Conservation (phyloP, 2,113 vertebrate species). For the Tragelaphus imberbis region DNA sequence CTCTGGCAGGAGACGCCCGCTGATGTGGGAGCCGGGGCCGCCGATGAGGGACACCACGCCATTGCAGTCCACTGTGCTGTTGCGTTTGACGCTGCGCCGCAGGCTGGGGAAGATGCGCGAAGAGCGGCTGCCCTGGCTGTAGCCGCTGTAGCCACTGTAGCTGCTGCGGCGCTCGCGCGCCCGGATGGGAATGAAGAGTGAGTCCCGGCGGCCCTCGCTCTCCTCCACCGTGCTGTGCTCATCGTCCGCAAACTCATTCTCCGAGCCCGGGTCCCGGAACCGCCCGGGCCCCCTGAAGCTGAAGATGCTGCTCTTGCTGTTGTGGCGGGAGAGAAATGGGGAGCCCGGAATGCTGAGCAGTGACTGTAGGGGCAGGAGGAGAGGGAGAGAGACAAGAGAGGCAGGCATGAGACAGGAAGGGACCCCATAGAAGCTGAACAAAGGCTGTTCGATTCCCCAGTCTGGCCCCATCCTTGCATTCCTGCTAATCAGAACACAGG, state of each 20-base stretch:
- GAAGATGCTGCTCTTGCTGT: conserved; percentile 99
- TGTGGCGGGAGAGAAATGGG: conserved; percentile 96
- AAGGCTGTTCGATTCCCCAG: background rate
- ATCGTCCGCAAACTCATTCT: conserved; percentile 97
- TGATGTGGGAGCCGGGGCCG: conserved; percentile 85
- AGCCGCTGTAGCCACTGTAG: conserved; percentile 91
- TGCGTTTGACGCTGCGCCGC: conserved; percentile 92
- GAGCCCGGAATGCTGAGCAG: conserved; percentile 97
- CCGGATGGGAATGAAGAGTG: conserved; percentile 94
- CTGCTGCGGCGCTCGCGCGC: conserved; percentile 89
- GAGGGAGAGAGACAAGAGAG: background rate
- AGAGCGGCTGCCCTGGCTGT: conserved; percentile 93
- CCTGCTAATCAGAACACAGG: background rate
- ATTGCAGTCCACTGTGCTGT: conserved; percentile 99
- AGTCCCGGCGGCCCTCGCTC: conserved; percentile 94
- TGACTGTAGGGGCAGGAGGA: conserved; percentile 79
- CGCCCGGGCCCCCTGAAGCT: conserved; percentile 89
- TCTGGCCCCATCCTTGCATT: too few relatives aligned
- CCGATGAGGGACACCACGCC: conserved; percentile 98
- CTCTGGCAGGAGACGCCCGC: conserved; percentile 97
- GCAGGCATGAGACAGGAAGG: background rate
- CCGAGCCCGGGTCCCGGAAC: conserved; percentile 91
- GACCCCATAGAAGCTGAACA: background rate
- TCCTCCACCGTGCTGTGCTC: conserved; percentile 99
- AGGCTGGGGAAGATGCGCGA: conserved; percentile 93